Evolutionary conservation across 1,140 invertebrate species (phyloP).

Genomic region (Bombus picipes): DNA sequence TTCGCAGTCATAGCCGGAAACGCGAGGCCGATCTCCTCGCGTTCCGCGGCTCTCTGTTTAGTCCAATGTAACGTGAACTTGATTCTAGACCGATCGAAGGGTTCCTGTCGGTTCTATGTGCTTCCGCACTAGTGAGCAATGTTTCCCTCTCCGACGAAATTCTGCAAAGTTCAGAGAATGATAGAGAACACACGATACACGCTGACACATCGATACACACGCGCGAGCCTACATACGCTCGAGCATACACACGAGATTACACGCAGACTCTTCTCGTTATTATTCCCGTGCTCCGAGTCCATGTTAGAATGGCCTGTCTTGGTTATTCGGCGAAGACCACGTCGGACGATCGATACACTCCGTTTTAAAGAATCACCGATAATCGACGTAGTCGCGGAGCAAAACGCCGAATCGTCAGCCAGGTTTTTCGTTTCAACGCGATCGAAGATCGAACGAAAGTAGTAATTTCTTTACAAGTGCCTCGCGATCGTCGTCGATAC

Average conservation of each 20-base stretch:
- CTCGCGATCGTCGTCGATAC: conserved; percentile 57
- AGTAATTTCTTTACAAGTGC: neutral
- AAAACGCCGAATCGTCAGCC: neutral
- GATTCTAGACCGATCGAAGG: conserved; percentile 59
- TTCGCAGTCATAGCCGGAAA: neutral
- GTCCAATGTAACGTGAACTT: neutral
- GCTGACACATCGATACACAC: conserved; percentile 34
- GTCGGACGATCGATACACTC: neutral
- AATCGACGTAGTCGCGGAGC: neutral
- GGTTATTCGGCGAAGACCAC: conserved; percentile 33
- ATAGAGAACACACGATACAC: conserved; percentile 46
- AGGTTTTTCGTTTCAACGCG: conserved; percentile 30
- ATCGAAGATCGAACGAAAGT: conserved; percentile 28
- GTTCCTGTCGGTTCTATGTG: conserved; percentile 68
- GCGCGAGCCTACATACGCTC: conserved; percentile 28
- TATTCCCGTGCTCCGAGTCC: conserved; percentile 54
- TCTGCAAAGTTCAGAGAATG: conserved; percentile 65
- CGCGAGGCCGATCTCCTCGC: neutral
- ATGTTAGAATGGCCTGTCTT: conserved; percentile 50
- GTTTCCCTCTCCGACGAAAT: conserved; percentile 76
- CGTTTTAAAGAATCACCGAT: neutral
- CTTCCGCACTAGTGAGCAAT: conserved; percentile 70
- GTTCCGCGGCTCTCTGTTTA: neutral
- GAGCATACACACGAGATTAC: conserved; percentile 66
- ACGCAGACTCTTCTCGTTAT: conserved; percentile 73